Base-by-base conservation (phyloP, 1,140 invertebrate species). In the Drosophila orosa region DNA sequence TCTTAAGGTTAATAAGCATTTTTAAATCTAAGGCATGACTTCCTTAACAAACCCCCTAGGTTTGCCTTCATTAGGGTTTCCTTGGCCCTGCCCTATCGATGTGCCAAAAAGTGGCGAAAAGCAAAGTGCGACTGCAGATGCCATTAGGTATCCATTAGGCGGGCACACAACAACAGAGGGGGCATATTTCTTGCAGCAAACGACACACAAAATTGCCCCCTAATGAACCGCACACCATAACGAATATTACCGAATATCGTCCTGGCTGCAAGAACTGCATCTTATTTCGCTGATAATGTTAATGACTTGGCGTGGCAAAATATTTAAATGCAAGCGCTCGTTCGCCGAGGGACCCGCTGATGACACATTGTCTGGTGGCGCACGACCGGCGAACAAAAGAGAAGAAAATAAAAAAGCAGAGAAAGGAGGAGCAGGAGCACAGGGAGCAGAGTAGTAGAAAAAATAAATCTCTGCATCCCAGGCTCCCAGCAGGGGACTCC, bases 111-210 rank as follows among this genome's bases (percentile, higher is more conserved):
- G 50, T 6, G 27, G 50, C 12, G 27, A 22, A 5, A 50, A 13
- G 27, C 31, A 24, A 35, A 22, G 17, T n/a, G 50, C 13, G 19
- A 44, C 29, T 42, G 60, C 48, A 55, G 54, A 42, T 31, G 35
- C 75, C 80, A 83, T 83, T 83, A 83, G 79, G 65, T 75, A 44
- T 61, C 71, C 80, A 83, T 83, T 83, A 84, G 47, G 77, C 48
- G 80, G 80, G 62, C 80, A 74, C 12, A 56, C 42, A 50, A 63
- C 35, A 37, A 61, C 12, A 5, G 31, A 12, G 19, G 0, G 8
- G 12, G 25, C 35, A 62, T 40, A 62, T 60, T 60, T 63, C 60
- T 62, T 59, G 33, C 60, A 17, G 60, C 60, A 60, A 63, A 63
- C 55, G 79, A 74, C 79, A 60, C 29, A 44, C 50, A 22, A 82